Evolutionary conservation across 2,888 invertebrate species (phyloP), one percentile per base, ranked within the genome.

Genomic region (Trissoscelio sp.): DNA sequence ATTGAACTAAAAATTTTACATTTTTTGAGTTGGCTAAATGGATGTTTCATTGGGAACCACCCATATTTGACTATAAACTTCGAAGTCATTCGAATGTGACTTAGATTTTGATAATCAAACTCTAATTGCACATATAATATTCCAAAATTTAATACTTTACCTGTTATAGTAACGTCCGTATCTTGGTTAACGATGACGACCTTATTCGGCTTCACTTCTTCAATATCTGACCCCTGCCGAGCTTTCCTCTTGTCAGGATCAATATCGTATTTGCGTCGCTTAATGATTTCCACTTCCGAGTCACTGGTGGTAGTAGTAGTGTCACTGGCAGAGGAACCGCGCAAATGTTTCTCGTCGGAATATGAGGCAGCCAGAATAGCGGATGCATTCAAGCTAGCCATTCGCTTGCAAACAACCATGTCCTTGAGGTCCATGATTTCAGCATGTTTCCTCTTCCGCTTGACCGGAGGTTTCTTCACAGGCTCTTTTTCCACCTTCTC

Each of bases 281-380:
- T 92, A 74, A 88, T 89, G 62, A 88, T 88, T 82, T 91, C 91
- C 53, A 89, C 89, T 79, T 91, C 91, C 6, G 91, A 91, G 55
- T 94, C 93, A 69, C 92, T n/a, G n/a, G n/a, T n/a, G n/a, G n/a
- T 91, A 12, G 93, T 93, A 57, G 88, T 88, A 69, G 93, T 93
- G 85, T 93, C 93, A 78, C 91, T 93, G 39, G 93, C 93, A 86
- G 93, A 93, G 0, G 93, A 93, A 37, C 93, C 93, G 60, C 93
- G 92, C 28, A 92, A 91, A 86, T 91, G 88, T 88, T 95, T 96
- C 90, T 97, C 96, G 44, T 92, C 92, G 1, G 93, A 94, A 87
- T 97, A 97, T 83, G 96, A 97, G 16, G 97, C 97, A 0, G 97
- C 97, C 83, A 97, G 93, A 87, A 97, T 97, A 16, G 97, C 97